Percentiles rank a stretch among this genome's conserved stretches.
phyloP scores from a whole-genome alignment of 2,888 invertebrate genomes.

The Acleris cristana region DNA sequence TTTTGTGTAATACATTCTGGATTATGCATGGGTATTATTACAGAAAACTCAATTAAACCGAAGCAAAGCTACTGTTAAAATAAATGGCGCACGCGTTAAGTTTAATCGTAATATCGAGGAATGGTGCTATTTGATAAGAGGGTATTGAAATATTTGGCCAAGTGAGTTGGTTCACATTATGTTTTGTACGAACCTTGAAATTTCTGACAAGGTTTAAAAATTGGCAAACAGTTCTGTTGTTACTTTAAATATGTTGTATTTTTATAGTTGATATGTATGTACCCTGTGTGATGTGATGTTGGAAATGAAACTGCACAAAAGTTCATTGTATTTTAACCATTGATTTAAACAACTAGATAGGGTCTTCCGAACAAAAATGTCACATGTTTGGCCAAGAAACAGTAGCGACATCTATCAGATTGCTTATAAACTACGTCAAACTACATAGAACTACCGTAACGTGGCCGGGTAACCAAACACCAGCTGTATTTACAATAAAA shows the following conservation, averaged over 20 bases:
- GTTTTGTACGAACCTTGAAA: background rate
- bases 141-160: conserved; percentile 5
- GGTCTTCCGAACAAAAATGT: no score
- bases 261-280: conserved; percentile 8
- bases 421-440: no score
- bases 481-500: no score
- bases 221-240: background rate
- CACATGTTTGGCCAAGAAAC: no score
- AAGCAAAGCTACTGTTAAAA: background rate
- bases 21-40: no score
- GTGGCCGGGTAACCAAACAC: no score
- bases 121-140: conserved; percentile 51
- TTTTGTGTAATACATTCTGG: no score
- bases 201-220: background rate
- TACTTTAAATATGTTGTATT: conserved; percentile 7
- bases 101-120: conserved; percentile 54
- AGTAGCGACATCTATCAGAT: no score
- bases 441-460: no score
- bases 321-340: background rate
- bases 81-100: conserved; percentile 1
- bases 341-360: no score
- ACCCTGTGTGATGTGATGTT: background rate
- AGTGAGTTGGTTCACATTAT: conserved; percentile 5
- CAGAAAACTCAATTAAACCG: no score
- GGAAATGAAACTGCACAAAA: background rate